phyloP scores from a whole-genome alignment of 2,797 vertebrate species.

The Lutjanus argentimaculatus region DNA sequence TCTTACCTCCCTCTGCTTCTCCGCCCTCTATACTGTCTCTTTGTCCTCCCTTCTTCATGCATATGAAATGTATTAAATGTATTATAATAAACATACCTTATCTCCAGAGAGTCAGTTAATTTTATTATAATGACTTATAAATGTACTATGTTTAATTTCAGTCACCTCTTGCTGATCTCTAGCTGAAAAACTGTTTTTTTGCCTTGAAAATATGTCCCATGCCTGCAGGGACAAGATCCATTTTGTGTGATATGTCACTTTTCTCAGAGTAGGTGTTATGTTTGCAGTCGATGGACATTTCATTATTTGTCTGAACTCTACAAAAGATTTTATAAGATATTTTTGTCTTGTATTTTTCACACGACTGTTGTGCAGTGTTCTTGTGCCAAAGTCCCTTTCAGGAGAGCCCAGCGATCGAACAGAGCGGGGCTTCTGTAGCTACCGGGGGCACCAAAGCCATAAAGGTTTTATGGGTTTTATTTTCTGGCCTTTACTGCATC shows the following conservation, averaged over 20 bases:
- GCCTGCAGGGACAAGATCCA: no score
- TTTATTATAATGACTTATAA: not conserved
- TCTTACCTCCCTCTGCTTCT: constrained; percentile 23
- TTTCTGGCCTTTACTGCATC: constrained; percentile 57
- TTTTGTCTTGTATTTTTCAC: not conserved
- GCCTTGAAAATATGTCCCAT: not conserved
- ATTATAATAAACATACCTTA: not conserved
- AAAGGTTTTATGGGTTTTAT: constrained; percentile 59
- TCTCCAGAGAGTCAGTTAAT: no score
- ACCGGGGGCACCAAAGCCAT: constrained; percentile 25
- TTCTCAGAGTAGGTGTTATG: not conserved
- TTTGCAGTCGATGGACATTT: not conserved
- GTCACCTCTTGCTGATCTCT: not conserved
- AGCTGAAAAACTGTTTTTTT: not conserved
- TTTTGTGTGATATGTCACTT: not conserved
- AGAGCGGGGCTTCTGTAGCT: constrained; percentile 12
- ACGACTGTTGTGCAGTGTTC: no score
- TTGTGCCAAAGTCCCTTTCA: not conserved
- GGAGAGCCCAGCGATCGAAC: not conserved
- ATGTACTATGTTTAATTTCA: not conserved
- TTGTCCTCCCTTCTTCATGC: not conserved
- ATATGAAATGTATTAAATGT: not conserved
- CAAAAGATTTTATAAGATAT: not conserved
- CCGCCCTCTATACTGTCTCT: constrained; percentile 5
- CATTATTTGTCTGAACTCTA: not conserved